Conservation (phyloP, 1,140 invertebrate genomes). For the Manduca sexta region DNA sequence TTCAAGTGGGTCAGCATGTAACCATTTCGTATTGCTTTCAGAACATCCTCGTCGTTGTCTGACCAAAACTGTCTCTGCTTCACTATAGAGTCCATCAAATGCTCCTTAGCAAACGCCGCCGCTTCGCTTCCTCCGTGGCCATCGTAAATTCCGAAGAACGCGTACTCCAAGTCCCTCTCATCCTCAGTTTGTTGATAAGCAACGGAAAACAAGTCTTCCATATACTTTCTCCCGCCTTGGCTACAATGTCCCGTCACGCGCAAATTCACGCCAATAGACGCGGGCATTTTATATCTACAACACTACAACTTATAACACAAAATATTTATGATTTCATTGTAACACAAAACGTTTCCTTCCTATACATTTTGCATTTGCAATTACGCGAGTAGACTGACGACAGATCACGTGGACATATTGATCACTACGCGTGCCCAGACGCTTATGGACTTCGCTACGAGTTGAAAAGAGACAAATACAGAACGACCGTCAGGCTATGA, state of each 20-base stretch:
- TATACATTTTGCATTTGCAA: slow-evolving; percentile 70
- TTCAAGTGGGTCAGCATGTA: slow-evolving; percentile 94
- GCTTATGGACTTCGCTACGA: slow-evolving; percentile 22
- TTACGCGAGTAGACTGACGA: slow-evolving; percentile 60
- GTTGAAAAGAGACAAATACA: slow-evolving; percentile 46
- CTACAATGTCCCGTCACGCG: slow-evolving; percentile 95
- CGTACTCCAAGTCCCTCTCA: slow-evolving; percentile 92
- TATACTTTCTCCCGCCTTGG: slow-evolving; percentile 97
- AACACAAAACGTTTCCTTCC: slow-evolving; percentile 52
- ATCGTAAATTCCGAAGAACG: slow-evolving; percentile 98
- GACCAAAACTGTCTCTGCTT: slow-evolving; percentile 96
- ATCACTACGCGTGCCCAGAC: slow-evolving; percentile 54
- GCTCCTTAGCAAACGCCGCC: slow-evolving; percentile 93
- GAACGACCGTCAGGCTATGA: slow-evolving; percentile 7
- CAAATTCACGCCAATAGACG: slow-evolving; percentile 92
- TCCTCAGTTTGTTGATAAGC: slow-evolving; percentile 94
- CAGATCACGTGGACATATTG: slow-evolving; percentile 72
- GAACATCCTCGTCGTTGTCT: slow-evolving; percentile 92
- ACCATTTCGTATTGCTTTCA: slow-evolving; percentile 93
- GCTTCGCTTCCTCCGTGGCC: slow-evolving; percentile 96
- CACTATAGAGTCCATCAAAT: slow-evolving; percentile 96
- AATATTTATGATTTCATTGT: slow-evolving; percentile 57
- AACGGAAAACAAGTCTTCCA: slow-evolving; percentile 98
- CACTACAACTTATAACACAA: slow-evolving; percentile 54
- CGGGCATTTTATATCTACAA: slow-evolving; percentile 76